These are phyloP conservation scores for Adineta ricciae DNA, from an alignment of 2,888 invertebrate species.

Conservation along the genomic window DNA sequence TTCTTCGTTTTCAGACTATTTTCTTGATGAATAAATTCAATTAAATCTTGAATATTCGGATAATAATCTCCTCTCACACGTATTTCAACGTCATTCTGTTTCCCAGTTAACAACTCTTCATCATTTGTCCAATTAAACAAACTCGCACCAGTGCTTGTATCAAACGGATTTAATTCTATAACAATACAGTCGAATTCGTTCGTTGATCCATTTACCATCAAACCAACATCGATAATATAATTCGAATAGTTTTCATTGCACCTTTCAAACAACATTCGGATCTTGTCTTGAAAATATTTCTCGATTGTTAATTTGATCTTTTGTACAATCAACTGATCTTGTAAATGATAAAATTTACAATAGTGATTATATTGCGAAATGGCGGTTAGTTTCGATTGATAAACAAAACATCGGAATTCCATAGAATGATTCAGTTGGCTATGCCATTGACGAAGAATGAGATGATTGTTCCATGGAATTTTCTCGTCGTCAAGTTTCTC, in stretches of 20 bases:
- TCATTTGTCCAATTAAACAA: not conserved
- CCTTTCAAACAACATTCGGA: not conserved
- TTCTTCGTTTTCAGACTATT: not conserved
- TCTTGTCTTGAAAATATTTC: not conserved
- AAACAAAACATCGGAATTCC: slow-evolving; percentile 3
- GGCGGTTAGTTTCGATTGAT: not conserved
- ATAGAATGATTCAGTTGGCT: not conserved
- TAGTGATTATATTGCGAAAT: not conserved
- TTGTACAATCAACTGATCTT: not conserved
- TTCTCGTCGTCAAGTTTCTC: not conserved
- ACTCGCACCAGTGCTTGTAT: not conserved
- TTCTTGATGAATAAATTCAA: not conserved
- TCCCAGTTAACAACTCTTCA: not conserved
- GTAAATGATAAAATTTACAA: not conserved
- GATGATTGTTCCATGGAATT: not conserved
- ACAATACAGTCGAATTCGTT: not conserved
- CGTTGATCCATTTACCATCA: not conserved
- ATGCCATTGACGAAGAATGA: not conserved
- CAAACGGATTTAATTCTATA: not conserved
- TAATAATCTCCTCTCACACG: not conserved
- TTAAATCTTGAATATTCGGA: not conserved
- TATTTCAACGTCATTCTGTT: not conserved
- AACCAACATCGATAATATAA: not conserved
- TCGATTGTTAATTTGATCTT: not conserved
- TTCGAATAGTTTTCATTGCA: not conserved